Evolutionary conservation across 2,797 vertebrate species (phyloP).

Genomic region (Dromococcyx pavoninus): DNA sequence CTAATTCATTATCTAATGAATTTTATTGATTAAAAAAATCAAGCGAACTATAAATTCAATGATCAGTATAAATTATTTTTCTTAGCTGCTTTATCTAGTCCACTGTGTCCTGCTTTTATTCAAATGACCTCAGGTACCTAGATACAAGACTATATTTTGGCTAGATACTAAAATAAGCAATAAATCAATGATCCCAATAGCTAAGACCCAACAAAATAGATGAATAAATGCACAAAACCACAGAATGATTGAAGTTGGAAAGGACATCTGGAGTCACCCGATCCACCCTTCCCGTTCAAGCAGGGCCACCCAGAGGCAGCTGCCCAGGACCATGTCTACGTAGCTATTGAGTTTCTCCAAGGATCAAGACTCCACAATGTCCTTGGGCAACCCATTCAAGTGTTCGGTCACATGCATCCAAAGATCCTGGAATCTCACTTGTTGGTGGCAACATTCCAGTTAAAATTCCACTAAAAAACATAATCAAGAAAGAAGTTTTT

Average conservation of each 20-base stretch:
- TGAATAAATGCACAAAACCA: not conserved
- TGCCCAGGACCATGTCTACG: not conserved
- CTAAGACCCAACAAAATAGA: not conserved
- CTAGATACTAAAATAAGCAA: not conserved
- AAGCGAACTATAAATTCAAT: not conserved
- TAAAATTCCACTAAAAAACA: not conserved
- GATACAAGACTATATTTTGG: not conserved
- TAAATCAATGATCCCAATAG: not conserved
- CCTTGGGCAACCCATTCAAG: too few species aligned
- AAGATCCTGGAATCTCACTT: not conserved
- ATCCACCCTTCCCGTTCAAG: not conserved
- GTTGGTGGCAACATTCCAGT: not conserved
- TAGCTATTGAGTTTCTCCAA: not conserved
- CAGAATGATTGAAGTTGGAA: too few species aligned
- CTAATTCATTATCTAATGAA: not conserved
- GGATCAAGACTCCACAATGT: not conserved
- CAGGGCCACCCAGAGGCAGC: not conserved
- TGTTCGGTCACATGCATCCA: not conserved
- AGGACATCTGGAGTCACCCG: not conserved
- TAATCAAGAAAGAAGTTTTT: not conserved
- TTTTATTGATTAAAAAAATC: not conserved
- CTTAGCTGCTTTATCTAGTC: not conserved
- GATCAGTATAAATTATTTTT: not conserved
- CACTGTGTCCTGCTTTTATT: not conserved
- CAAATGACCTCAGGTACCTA: not conserved